Evolutionary conservation across 2,113 vertebrate species (phyloP).

Genomic region (Dasyornis broadbenti): DNA sequence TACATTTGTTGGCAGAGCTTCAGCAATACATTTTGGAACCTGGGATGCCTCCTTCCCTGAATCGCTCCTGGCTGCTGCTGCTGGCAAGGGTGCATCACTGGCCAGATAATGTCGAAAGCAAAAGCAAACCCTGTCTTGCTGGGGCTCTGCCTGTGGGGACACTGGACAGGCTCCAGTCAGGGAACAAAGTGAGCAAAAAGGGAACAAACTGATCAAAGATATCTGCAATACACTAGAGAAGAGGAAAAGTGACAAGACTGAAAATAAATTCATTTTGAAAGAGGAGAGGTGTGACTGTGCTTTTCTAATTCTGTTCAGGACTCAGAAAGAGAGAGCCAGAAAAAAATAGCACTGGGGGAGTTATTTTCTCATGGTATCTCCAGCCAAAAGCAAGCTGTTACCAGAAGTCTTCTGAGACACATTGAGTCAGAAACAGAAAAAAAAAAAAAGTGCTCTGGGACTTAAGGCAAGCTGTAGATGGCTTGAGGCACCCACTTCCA

Average conservation of each 20-base stretch:
- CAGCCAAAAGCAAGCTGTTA: slow-evolving; percentile 58
- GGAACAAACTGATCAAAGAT: not conserved
- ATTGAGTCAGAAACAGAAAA: slow-evolving; percentile 26
- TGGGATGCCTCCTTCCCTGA: not conserved
- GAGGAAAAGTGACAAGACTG: not conserved
- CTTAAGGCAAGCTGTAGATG: slow-evolving; percentile 22
- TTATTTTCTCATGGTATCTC: slow-evolving; percentile 60
- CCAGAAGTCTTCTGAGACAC: slow-evolving; percentile 54
- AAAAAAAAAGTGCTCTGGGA: not conserved
- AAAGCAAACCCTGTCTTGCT: not conserved
- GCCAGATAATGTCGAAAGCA: not conserved
- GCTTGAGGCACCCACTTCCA: slow-evolving; percentile 40
- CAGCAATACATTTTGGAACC: not conserved
- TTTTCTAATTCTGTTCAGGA: slow-evolving; percentile 37
- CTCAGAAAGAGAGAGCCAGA: not conserved
- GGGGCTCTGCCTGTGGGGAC: not conserved
- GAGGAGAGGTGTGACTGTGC: not conserved
- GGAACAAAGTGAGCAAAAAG: not conserved
- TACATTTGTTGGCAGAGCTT: not conserved
- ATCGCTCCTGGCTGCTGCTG: not conserved
- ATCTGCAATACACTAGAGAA: not conserved
- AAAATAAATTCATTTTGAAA: not conserved
- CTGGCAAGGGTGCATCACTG: not conserved
- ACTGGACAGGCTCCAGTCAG: not conserved
- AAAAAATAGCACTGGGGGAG: slow-evolving; percentile 15